Base-by-base conservation (phyloP, 2,888 invertebrate genomes). In the Eilema griseolum region DNA sequence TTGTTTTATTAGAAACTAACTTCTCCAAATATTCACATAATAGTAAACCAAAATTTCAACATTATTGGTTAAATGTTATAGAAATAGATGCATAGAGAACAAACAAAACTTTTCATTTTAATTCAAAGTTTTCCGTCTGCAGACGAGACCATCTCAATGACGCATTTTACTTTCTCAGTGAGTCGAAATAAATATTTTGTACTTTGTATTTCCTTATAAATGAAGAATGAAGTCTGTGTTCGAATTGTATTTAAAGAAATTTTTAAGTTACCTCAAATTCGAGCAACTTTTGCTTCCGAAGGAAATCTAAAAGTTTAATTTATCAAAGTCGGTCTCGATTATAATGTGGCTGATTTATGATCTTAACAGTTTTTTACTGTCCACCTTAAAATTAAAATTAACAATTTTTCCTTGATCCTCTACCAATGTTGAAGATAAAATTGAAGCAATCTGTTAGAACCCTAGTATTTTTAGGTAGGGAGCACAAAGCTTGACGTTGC, bases 231-330 rank as follows among this genome's bases (percentile, higher is more conserved):
- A 67, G 46, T 28, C 67, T 46, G 60, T 61, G 59, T 71, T 71
- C 67, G 67, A 67, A 61, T 68, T 61, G 41, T 60, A 62, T 71
- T 67, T 41, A 61, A 68, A 68, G 28, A 60, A 59, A 64, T 60
- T 64, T 56, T 31, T 23, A 69, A 72, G 26, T 69, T 62, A 66
- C 61, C 62, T 69, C 66, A 62, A 69, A 66, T 69, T 67, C 57
- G 5, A 14, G 61, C 66, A 72, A 72, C 68, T 69, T 71, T 72
- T 61, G 23, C 69, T 69, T 66, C 62, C 46, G 59, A 56, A 60
- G 71, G 61, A 71, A 68, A 71, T 71, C 68, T 61, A 56, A 63
- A 66, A 66, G 69, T 69, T 69, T 66, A 72, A 72, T 69, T 72
- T 72, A 66, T 69, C 72, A 72, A 69, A 69, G 72, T 72, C 72